Conservation (phyloP, 2,113 vertebrate species). For the Callionymus lyra region DNA sequence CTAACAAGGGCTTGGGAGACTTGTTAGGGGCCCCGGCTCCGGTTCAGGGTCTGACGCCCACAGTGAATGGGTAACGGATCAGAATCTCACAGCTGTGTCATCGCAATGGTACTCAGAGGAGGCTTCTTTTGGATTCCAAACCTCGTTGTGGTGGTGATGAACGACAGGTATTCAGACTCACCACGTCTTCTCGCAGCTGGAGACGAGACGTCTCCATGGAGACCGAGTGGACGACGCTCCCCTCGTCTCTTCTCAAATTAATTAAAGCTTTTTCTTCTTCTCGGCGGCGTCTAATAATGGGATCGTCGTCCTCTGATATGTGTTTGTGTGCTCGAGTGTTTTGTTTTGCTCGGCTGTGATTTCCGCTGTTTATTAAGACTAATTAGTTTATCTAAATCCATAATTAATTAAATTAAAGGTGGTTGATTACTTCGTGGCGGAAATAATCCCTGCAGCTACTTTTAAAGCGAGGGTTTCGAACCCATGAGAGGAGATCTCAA, state of each 20-base stretch:
- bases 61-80: not conserved
- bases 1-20: conserved; percentile 55
- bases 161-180: conserved; percentile 1
- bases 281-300: conserved; percentile 58
- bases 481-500: too few relatives aligned
- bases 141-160: too few relatives aligned
- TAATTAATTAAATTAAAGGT: too few relatives aligned
- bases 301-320: conserved; percentile 56
- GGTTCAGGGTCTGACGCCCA: conserved; percentile 14
- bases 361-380: too few relatives aligned
- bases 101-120: too few relatives aligned
- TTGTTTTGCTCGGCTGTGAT: conserved; percentile 12
- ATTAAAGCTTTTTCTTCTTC: conserved; percentile 60
- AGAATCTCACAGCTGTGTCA: too few relatives aligned
- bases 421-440: too few relatives aligned
- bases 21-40: conserved; percentile 35
- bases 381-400: too few relatives aligned
- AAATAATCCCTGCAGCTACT: too few relatives aligned
- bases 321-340: conserved; percentile 13
- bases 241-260: conserved; percentile 38
- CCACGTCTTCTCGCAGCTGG: conserved; percentile 2
- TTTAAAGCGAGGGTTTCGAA: too few relatives aligned
- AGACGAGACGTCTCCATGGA: conserved; percentile 32
- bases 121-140: too few relatives aligned
- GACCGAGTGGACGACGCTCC: conserved; percentile 35